Percentiles rank a stretch among this genome's conserved stretches.
phyloP scores from a whole-genome alignment of 2,797 vertebrate genomes.

The Natrix natrix region DNA sequence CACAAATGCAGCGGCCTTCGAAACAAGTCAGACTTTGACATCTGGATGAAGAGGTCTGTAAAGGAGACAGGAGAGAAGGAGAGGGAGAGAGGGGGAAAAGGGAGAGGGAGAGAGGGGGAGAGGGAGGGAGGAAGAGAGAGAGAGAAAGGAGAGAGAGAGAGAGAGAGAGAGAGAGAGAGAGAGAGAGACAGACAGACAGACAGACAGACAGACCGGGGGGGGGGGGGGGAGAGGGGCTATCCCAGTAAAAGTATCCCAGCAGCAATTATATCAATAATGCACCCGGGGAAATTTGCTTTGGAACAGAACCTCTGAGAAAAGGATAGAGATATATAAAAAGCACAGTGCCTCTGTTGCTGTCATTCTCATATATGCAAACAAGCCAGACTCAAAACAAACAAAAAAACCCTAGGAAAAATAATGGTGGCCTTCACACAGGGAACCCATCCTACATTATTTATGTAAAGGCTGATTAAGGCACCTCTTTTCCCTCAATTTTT shows the following conservation, averaged over 20 bases:
- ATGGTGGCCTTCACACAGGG: slow-evolving; percentile 38
- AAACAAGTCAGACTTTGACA: slow-evolving; percentile 65
- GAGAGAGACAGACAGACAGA: background rate
- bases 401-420: slow-evolving; percentile 20
- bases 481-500: slow-evolving; percentile 32
- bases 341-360: background rate
- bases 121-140: slow-evolving; percentile 1
- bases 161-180: background rate
- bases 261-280: slow-evolving; percentile 23
- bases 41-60: slow-evolving; percentile 60
- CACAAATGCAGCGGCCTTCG: slow-evolving; percentile 68
- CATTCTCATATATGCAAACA: background rate
- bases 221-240: background rate
- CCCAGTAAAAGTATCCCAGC: background rate
- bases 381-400: background rate
- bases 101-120: background rate
- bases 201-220: background rate
- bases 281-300: slow-evolving; percentile 27
- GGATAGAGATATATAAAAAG: slow-evolving; percentile 10
- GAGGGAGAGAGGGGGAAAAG: background rate
- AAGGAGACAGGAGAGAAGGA: slow-evolving; percentile 34
- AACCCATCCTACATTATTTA: slow-evolving; percentile 62
- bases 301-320: slow-evolving; percentile 30
- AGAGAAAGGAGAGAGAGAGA: background rate
- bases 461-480: slow-evolving; percentile 51